Base-by-base conservation (phyloP, 2,888 invertebrate species). In the Allygus modestus region DNA sequence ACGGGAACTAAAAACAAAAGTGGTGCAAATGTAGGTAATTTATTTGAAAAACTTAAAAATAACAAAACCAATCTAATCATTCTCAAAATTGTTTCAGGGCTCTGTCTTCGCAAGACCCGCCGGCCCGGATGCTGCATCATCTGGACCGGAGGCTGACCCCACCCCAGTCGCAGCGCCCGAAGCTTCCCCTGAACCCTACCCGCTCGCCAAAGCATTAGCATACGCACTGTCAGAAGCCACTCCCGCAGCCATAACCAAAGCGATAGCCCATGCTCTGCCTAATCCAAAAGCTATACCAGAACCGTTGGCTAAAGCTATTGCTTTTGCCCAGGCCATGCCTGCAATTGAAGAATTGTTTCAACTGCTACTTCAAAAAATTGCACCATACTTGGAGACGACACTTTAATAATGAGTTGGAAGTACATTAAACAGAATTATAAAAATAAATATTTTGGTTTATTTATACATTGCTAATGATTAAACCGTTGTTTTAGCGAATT, bases 81-180 rank as follows among this genome's bases (percentile, higher is more conserved):
- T 23, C 54, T 54, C n/a, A 54, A 54, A 12, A 37, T 9, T 71
- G 71, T 71, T 71, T 2, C 71, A 71, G 71, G 71, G 41, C 23
- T 37, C 37, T 17, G 71, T 12, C 71, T 71, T 71, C 23, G 37
- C 71, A 0, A 71, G 71, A 41, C 71, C 71, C 11, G 11, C 37
- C n/a, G 71, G 71, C 28, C 65, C 65, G 12, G 65, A 65, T 28
- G 28, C 65, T 65, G 65, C 9, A 31, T 31, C 28, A 28, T 65
- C 65, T 15, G 65, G 65, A 4, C 65, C 65, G 4, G 65, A 26
- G 26, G 65, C 65, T 5, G 33, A 11, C 9, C 71, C 71, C 20
- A 15, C 31, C 15, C 69, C 69, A n/a, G 69, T 9, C 33, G 69
- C 69, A 9, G 0, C 1, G 20, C 41, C 71, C 23, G 41, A 17